A percentile compares a stretch with the other conserved stretches of the same genome.
Conservation (phyloP, 1,140 invertebrate genomes). For the Drosophila sechellia region DNA sequence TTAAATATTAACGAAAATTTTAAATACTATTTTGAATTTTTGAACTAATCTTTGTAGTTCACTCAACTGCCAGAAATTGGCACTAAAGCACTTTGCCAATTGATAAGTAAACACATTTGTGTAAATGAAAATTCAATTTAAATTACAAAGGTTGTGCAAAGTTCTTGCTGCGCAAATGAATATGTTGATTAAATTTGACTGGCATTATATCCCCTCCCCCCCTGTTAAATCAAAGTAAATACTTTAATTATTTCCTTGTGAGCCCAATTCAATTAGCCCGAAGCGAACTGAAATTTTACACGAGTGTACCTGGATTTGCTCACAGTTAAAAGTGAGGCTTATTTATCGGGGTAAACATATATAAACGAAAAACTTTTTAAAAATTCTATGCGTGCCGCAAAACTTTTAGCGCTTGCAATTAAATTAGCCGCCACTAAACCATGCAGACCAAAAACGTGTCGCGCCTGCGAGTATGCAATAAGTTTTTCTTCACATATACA, state of each 20-base stretch:
- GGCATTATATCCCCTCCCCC: background rate
- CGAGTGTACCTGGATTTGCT: background rate
- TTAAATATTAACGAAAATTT: background rate
- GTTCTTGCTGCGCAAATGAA: conserved; percentile 5
- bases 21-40: background rate
- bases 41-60: background rate
- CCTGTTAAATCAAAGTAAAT: conserved; percentile 39
- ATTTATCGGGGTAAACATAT: conserved; percentile 16
- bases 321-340: background rate
- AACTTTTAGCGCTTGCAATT: conserved; percentile 72
- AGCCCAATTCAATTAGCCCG: conserved; percentile 16
- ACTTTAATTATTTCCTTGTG: conserved; percentile 15
- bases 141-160: conserved; percentile 15
- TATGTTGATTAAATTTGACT: conserved; percentile 17
- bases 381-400: conserved; percentile 64
- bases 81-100: conserved; percentile 21
- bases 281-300: conserved; percentile 3
- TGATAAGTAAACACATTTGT: conserved; percentile 9
- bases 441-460: conserved; percentile 30
- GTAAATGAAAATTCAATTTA: conserved; percentile 39
- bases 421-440: conserved; percentile 63
- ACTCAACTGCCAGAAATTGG: background rate
- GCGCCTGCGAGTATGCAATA: conserved; percentile 54
- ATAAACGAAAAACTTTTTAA: conserved; percentile 43
- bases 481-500: conserved; percentile 47